Percentiles rank a stretch among this genome's conserved stretches.
phyloP scores from a whole-genome alignment of 2,888 invertebrate species.

The Cabera pusaria region DNA sequence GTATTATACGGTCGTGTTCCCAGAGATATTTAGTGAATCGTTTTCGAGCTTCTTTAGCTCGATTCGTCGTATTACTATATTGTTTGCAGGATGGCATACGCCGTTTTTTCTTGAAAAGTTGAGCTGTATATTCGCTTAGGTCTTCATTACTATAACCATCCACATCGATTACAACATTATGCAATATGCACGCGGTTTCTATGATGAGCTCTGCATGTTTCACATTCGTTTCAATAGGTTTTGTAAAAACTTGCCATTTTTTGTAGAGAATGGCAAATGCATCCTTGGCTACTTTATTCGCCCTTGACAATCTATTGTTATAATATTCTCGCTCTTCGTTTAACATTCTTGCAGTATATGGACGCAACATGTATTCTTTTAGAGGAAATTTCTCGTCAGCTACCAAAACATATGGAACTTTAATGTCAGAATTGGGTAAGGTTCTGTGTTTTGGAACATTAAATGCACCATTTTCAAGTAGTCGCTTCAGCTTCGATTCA shows the following conservation, averaged over 20 bases:
- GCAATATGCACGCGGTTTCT: constrained; percentile 31
- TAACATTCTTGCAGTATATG: constrained; percentile 26
- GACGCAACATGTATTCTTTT: constrained; percentile 27
- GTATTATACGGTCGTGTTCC: constrained; percentile 32
- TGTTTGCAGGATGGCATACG: too few species aligned
- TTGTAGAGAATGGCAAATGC: constrained; percentile 36
- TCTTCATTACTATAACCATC: constrained; percentile 29
- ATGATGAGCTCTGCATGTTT: constrained; percentile 30
- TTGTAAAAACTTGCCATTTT: constrained; percentile 27
- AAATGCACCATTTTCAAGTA: constrained; percentile 26
- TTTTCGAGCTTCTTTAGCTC: constrained; percentile 30
- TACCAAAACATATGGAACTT: constrained; percentile 36
- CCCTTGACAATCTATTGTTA: constrained; percentile 35
- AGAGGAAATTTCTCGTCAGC: constrained; percentile 38
- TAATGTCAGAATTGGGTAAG: constrained; percentile 36
- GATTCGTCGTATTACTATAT: constrained; percentile 34
- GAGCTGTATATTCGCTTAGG: too few species aligned
- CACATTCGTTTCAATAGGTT: constrained; percentile 32
- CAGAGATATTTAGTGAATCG: constrained; percentile 33
- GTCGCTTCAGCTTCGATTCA: constrained; percentile 25
- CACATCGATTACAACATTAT: constrained; percentile 36
- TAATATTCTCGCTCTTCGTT: constrained; percentile 31
- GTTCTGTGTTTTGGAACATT: constrained; percentile 30
- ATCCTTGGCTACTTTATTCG: constrained; percentile 36
- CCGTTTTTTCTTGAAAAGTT: too few species aligned